Evolutionary conservation across 1,140 invertebrate species (phyloP), one percentile per base, ranked within the genome.

Genomic region (Theocolax elegans): DNA sequence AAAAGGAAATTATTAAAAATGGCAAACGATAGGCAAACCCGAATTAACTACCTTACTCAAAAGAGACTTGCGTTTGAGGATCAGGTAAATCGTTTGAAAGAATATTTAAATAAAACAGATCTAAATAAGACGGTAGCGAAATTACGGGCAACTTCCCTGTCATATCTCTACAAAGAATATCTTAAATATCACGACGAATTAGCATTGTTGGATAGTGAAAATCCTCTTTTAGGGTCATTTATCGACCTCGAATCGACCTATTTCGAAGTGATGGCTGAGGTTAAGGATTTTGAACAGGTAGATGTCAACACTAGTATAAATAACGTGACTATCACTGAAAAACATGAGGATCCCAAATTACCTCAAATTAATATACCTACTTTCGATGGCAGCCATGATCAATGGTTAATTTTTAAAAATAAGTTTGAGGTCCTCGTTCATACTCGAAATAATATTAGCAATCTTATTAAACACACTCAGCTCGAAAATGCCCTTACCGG

Each of bases 381-480:
- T 1, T 53, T 53, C 23, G 27, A 29, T 25, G 49, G 49, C 12
- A 53, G 23, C 23, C 49, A 25, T 53, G 21, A 29, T 13, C 2
- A 35, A 27, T 49, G 44, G 60, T 17, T 48, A 7, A 2, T 7
- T 29, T 49, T 66, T 19, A 49, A 35, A n/a, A 77, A 38, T 38
- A 38, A 38, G 12, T 38, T 38, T 38, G 35, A 38, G 80, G 74
- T 66, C 25, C 72, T 81, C 38, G 80, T 82, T 40, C 77, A 82
- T 67, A 59, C 76, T 10, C 80, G 80, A 69, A 10, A 60, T 4
- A 19, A 58, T 21, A 74, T 80, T 9, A 31, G n/a, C 21, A 46
- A 72, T 23, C 71, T 77, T 58, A 73, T 80, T 60, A 80, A 80
- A 40, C 79, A 75, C 72, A 71, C 79, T 71, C 78, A 80, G 62